Base-by-base conservation (phyloP, 2,113 vertebrate genomes). In the Glaucomys volans region DNA sequence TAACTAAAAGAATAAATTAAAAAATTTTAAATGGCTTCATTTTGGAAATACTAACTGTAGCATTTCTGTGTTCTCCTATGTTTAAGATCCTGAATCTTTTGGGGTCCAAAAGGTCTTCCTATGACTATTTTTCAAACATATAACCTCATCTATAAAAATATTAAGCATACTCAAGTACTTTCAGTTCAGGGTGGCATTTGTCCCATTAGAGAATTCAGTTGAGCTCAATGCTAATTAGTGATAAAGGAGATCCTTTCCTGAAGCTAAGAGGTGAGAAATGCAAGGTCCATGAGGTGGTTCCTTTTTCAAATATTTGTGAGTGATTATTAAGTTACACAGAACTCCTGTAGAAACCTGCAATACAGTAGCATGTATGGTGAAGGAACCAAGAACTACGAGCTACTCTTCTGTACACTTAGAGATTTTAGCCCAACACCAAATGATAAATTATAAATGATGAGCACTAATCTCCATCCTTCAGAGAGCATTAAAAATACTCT, bases 401-500 rank as follows among this genome's bases (percentile, higher is more conserved):
- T 67, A 14, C 59, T 76, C 20, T 72, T 87, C 59, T 52, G 44
- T 44, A 80, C 32, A 57, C 69, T 44, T 87, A 67, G 24, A 69
- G 4, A 22, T 87, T 85, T 83, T 57, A 90, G 71, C 57, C 26
- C 11, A 76, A 87, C 9, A 42, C 9, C 20, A 50, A 84, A n/a
- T 92, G 64, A 95, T n/a, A 54, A 90, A 93, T 87, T 79, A 81
- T 95, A 64, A 83, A 86, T 75, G 67, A 30, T 71, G 5, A 96
- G 11, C 62, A 84, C 42, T 69, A 35, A 76, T 57, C 32, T 76
- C 35, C n/a, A 66, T 4, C 32, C 35, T 90, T 92, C 22, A 81
- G 37, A 95, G 72, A 94, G 18, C 66, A 81, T 66, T 87, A 44
- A 57, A 76, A 84, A 44, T 86, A 13, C 16, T 90, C 50, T 54